Percentiles rank a stretch among this genome's conserved stretches.
These are phyloP conservation scores for Solenopsis fugax DNA, from an alignment of 1,140 invertebrate genomes.

Conservation along the genomic window DNA sequence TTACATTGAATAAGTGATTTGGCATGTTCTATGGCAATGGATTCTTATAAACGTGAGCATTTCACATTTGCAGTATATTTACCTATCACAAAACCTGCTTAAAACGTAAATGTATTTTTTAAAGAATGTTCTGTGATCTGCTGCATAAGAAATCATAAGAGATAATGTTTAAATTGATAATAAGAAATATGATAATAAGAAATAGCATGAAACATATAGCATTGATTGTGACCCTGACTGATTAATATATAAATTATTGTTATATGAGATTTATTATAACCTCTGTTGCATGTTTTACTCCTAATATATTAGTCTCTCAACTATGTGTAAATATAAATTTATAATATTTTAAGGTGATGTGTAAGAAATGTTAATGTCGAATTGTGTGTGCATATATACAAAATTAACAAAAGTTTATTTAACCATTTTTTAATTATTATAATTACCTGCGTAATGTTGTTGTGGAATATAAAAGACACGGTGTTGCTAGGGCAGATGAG, in stretches of 20 bases:
- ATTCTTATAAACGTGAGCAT: slow-evolving; percentile 25
- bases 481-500: slow-evolving; percentile 92
- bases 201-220: not conserved
- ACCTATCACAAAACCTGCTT: not conserved
- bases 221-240: not conserved
- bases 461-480: slow-evolving; percentile 94
- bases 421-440: not conserved
- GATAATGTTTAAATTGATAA: too few relatives aligned
- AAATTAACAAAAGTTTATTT: not conserved
- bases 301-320: not conserved
- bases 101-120: not conserved
- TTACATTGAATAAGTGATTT: slow-evolving; percentile 17
- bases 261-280: not conserved
- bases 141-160: not conserved
- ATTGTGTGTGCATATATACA: not conserved
- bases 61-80: slow-evolving; percentile 6
- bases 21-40: not conserved
- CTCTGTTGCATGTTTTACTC: not conserved
- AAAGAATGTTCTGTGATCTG: not conserved
- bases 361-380: not conserved
- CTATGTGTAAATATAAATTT: not conserved
- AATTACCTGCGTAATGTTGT: slow-evolving; percentile 91
- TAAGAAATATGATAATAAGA: not conserved
- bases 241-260: not conserved
- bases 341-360: not conserved